Conservation (phyloP, 2,797 vertebrate genomes). For the Alectoris magna region DNA sequence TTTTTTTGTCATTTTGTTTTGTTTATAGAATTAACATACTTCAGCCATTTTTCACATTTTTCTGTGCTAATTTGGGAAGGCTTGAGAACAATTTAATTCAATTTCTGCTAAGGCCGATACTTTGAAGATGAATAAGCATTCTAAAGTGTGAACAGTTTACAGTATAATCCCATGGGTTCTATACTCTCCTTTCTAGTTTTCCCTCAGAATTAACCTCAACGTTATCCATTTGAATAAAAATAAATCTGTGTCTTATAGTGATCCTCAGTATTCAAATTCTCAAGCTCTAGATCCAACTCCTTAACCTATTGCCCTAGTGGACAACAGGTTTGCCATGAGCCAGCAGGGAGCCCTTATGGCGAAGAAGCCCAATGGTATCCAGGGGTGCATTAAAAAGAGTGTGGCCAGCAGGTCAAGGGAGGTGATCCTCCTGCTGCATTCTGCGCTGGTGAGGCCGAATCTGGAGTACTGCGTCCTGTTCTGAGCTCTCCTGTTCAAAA, state of each 20-base stretch:
- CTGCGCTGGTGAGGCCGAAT: too few relatives aligned
- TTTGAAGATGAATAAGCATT: slow-evolving; percentile 8
- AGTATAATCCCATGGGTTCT: not conserved
- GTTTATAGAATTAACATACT: not conserved
- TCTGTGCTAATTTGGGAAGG: not conserved
- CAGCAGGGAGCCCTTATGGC: too few relatives aligned
- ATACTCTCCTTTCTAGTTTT: not conserved
- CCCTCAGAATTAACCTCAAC: not conserved
- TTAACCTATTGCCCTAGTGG: not conserved
- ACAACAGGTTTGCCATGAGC: too few relatives aligned
- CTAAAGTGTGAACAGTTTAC: not conserved
- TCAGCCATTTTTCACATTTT: not conserved
- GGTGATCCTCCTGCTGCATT: too few relatives aligned
- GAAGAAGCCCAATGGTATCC: too few relatives aligned
- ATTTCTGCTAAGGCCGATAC: not conserved
- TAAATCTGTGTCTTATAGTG: not conserved
- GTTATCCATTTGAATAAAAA: not conserved
- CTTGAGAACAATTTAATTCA: not conserved
- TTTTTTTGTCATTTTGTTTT: not conserved
- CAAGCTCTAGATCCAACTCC: not conserved
- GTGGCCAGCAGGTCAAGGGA: too few relatives aligned
- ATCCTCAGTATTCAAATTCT: not conserved
- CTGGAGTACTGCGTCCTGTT: too few relatives aligned
- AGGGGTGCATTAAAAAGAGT: too few relatives aligned
- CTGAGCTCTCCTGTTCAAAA: too few relatives aligned